Percentiles rank a stretch among this genome's conserved stretches.
These are phyloP conservation scores for Clarias fuscus DNA, from an alignment of 2,797 vertebrate genomes.

Conservation along the genomic window DNA sequence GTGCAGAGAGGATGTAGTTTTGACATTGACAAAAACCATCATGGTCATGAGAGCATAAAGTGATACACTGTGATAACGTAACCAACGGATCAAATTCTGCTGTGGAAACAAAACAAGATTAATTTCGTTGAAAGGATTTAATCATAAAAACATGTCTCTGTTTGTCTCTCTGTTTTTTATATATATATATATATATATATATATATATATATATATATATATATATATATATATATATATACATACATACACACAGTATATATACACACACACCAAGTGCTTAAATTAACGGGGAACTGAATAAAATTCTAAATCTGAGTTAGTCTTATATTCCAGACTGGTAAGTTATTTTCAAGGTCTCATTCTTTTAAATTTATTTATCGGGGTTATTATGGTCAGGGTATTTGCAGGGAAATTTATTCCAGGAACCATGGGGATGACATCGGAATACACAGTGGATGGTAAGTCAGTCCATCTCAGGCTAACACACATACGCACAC, in stretches of 20 bases:
- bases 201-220: too few relatives aligned
- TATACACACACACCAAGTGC: too few relatives aligned
- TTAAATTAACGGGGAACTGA: not conserved
- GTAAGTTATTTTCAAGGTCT: not conserved
- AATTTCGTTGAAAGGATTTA: not conserved
- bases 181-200: too few relatives aligned
- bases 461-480: not conserved
- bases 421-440: not conserved
- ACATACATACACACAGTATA: too few relatives aligned
- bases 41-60: slow-evolving; percentile 16
- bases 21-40: slow-evolving; percentile 28
- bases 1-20: slow-evolving; percentile 51
- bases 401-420: not conserved
- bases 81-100: not conserved
- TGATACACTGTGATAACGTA: not conserved
- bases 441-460: not conserved
- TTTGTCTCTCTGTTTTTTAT: too few relatives aligned
- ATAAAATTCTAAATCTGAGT: not conserved
- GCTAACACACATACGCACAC: not conserved
- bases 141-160: too few relatives aligned
- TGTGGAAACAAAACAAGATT: not conserved
- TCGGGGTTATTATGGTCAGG: too few relatives aligned
- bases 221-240: too few relatives aligned
- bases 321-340: not conserved
- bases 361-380: not conserved